Conservation (phyloP, 2,797 vertebrate species). For the Enteromius afrohamiltoni region DNA sequence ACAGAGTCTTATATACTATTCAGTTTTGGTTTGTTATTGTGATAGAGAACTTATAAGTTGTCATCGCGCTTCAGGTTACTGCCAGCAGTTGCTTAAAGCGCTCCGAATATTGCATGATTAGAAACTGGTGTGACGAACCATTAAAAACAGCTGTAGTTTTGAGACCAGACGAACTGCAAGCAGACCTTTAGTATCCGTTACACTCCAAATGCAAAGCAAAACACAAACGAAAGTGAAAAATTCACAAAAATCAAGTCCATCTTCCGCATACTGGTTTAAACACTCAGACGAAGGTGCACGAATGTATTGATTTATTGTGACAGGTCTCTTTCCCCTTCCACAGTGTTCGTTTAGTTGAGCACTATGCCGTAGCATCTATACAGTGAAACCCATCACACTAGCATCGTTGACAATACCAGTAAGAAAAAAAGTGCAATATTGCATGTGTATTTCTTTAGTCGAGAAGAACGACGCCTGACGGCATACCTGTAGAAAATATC, state of each 20-base stretch:
- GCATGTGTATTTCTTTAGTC: constrained; percentile 77
- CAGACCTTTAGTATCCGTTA: constrained; percentile 30
- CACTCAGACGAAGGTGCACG: constrained; percentile 75
- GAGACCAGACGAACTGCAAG: constrained; percentile 12
- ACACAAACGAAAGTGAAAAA: constrained; percentile 11
- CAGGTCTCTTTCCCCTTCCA: constrained; percentile 71
- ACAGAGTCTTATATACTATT: constrained; percentile 54
- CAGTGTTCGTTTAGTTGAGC: constrained; percentile 73
- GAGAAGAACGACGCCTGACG: constrained; percentile 53
- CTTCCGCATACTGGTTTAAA: constrained; percentile 69
- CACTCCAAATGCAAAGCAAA: constrained; percentile 49
- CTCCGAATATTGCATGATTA: constrained; percentile 62
- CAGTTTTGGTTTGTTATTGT: constrained; percentile 56
- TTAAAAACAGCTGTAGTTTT: constrained; percentile 39
- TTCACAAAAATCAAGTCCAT: constrained; percentile 48
- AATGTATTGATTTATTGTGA: constrained; percentile 68
- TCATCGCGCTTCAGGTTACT: constrained; percentile 65
- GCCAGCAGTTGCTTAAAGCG: constrained; percentile 77
- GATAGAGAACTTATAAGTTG: constrained; percentile 59
- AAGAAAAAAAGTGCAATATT: constrained; percentile 81
- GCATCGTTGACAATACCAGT: constrained; percentile 68
- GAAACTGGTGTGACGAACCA: constrained; percentile 20
- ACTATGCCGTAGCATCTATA: constrained; percentile 65
- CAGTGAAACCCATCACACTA: constrained; percentile 75
- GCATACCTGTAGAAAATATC: constrained; percentile 70